Conservation (phyloP, 1,140 invertebrate genomes). For the Drosophila truncata region DNA sequence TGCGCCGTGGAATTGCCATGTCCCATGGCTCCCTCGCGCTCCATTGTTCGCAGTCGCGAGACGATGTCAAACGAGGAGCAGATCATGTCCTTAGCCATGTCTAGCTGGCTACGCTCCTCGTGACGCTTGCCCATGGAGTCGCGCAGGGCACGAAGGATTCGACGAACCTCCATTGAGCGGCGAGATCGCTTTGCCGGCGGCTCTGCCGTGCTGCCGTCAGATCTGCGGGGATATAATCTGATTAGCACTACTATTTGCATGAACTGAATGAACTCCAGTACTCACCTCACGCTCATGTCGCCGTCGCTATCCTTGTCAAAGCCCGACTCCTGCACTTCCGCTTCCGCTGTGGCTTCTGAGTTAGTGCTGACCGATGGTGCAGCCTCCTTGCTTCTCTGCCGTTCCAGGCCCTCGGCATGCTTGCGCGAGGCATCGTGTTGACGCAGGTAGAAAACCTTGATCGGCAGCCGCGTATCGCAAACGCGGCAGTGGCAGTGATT, state of each 20-base stretch:
- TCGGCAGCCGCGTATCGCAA: slow-evolving; percentile 62
- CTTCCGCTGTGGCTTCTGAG: background rate
- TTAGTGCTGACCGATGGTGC: slow-evolving; percentile 3
- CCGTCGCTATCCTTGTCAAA: slow-evolving; percentile 58
- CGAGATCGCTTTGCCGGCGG: slow-evolving; percentile 52
- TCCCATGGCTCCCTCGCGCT: slow-evolving; percentile 10
- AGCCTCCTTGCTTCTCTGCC: background rate
- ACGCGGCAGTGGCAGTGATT: slow-evolving; percentile 62
- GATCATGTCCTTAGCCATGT: slow-evolving; percentile 73
- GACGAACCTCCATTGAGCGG: slow-evolving; percentile 54
- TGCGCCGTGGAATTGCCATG: background rate
- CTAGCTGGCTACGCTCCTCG: slow-evolving; percentile 61
- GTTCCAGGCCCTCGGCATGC: slow-evolving; percentile 49
- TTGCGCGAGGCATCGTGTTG: slow-evolving; percentile 67
- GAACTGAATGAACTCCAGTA: background rate
- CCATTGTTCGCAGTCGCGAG: slow-evolving; percentile 53
- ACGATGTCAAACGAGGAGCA: slow-evolving; percentile 71
- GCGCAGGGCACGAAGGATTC: slow-evolving; percentile 51
- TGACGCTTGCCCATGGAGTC: slow-evolving; percentile 46
- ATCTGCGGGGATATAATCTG: slow-evolving; percentile 25
- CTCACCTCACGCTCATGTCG: slow-evolving; percentile 55
- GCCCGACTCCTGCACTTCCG: slow-evolving; percentile 12
- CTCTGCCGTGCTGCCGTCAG: slow-evolving; percentile 55
- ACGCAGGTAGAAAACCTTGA: slow-evolving; percentile 64
- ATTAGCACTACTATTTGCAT: background rate